Evolutionary conservation across 2,888 invertebrate species (phyloP).

Genomic region (Tetanocera ferruginea): DNA sequence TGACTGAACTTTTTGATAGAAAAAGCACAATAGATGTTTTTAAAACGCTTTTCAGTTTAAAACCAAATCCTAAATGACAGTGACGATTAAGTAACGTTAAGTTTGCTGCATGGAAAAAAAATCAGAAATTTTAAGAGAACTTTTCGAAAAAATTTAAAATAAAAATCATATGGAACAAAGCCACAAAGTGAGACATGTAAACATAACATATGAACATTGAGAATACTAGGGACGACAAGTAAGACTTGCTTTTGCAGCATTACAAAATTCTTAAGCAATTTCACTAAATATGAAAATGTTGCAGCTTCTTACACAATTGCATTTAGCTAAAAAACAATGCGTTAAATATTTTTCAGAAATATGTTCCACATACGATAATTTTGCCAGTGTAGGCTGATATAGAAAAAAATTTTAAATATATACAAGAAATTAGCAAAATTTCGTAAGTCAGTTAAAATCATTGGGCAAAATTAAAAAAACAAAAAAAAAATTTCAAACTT

Average conservation of each 20-base stretch:
- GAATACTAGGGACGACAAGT: neutral
- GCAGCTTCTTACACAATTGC: slow-evolving; percentile 68
- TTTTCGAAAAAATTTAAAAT: neutral
- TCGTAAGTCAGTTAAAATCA: neutral
- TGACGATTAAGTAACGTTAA: too few species aligned
- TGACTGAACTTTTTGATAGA: too few species aligned
- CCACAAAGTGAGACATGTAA: neutral
- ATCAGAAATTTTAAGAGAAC: neutral
- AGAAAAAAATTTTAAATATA: slow-evolving; percentile 17
- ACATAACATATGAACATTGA: neutral
- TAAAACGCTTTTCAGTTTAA: too few species aligned
- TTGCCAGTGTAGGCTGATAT: slow-evolving; percentile 58
- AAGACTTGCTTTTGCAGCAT: neutral
- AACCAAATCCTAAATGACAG: too few species aligned
- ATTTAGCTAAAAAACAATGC: slow-evolving; percentile 69
- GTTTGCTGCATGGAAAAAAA: too few species aligned
- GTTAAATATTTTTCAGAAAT: slow-evolving; percentile 67
- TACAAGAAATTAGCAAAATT: slow-evolving; percentile 21
- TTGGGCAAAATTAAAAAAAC: slow-evolving; percentile 20
- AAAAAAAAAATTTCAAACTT: slow-evolving; percentile 26
- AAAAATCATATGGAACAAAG: neutral
- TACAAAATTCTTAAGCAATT: neutral
- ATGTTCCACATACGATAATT: slow-evolving; percentile 66
- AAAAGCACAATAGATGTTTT: too few species aligned
- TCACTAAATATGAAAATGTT: neutral